Conservation (phyloP, 2,113 vertebrate species). For the Tauraco erythrolophus region DNA sequence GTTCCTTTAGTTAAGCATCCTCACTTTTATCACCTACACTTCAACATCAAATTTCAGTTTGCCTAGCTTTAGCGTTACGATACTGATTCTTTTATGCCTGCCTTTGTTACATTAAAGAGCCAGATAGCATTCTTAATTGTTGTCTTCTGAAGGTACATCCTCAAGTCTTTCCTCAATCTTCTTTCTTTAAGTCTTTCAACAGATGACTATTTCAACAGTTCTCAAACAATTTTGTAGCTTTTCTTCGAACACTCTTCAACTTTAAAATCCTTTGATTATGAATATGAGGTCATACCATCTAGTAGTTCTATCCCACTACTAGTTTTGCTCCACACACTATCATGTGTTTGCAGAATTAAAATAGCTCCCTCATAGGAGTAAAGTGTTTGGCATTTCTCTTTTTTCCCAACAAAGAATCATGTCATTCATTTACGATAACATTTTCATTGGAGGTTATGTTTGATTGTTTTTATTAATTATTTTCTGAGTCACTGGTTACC, state of each 20-base stretch:
- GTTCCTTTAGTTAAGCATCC: neutral
- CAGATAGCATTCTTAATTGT: neutral
- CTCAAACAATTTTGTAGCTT: neutral
- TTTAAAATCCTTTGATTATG: neutral
- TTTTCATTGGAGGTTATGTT: neutral
- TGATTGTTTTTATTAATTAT: neutral
- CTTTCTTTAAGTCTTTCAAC: neutral
- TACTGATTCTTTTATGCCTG: neutral
- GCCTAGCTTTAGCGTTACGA: neutral
- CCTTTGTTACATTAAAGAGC: neutral
- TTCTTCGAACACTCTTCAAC: neutral
- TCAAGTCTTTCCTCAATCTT: neutral
- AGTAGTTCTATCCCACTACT: neutral
- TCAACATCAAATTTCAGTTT: neutral
- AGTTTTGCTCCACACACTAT: neutral
- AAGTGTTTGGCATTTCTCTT: neutral
- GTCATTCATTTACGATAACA: neutral
- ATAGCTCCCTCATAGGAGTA: neutral
- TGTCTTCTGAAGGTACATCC: neutral
- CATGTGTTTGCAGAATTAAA: neutral
- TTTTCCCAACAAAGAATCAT: neutral
- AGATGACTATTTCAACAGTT: neutral
- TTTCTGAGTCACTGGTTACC: neutral
- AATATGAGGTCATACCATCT: neutral
- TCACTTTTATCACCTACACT: neutral